Evolutionary conservation across 2,888 invertebrate species (phyloP).

Genomic region (Drosophila dives): DNA sequence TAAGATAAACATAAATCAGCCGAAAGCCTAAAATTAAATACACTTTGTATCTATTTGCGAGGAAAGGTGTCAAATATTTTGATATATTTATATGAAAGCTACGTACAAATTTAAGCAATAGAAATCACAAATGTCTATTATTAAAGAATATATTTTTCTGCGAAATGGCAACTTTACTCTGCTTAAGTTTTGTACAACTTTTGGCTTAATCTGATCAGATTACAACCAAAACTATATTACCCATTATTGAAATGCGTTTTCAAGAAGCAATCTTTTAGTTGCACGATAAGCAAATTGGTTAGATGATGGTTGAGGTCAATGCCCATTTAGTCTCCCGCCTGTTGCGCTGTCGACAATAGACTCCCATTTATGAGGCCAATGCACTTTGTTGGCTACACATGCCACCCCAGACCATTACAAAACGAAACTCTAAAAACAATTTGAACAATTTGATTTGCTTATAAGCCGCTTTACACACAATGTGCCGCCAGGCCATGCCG

Average conservation of each 20-base stretch:
- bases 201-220: neutral
- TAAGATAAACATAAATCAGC: neutral
- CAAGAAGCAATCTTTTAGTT: neutral
- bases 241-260: neutral
- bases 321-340: conserved; percentile 15
- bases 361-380: conserved; percentile 24
- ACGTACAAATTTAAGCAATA: neutral
- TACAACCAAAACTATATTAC: neutral
- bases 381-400: conserved; percentile 29
- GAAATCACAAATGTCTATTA: neutral
- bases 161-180: too few relatives aligned
- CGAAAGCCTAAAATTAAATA: neutral
- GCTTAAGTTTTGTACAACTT: too few relatives aligned
- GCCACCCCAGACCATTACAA: neutral
- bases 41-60: neutral
- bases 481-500: conserved; percentile 11
- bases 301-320: conserved; percentile 12
- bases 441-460: conserved; percentile 34
- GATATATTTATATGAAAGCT: neutral
- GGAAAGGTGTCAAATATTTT: neutral
- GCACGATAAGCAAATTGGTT: neutral
- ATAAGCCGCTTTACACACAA: conserved; percentile 60
- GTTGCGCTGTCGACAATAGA: neutral
- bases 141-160: neutral
- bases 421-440: conserved; percentile 8